phyloP scores from a whole-genome alignment of 2,113 vertebrate genomes.

The Eurypyga helias region DNA sequence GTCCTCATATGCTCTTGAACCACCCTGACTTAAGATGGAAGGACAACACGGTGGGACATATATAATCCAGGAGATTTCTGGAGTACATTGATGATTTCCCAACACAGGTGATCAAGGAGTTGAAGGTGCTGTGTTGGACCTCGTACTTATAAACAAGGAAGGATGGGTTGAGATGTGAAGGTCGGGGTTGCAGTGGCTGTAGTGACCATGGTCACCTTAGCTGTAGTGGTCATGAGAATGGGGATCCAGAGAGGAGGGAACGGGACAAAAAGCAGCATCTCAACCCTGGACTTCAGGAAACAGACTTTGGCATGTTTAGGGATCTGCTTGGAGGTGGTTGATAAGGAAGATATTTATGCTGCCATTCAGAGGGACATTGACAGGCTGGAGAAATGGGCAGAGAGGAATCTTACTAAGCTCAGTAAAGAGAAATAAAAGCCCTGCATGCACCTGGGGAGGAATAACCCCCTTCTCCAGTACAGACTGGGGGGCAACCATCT shows the following conservation, averaged over 20 bases:
- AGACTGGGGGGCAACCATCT: not conserved
- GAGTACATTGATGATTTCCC: not conserved
- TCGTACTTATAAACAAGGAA: not conserved
- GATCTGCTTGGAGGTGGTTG: not conserved
- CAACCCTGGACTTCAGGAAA: not conserved
- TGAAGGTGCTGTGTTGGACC: not conserved
- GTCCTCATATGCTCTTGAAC: not conserved
- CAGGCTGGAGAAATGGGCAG: not conserved
- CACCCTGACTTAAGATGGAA: not conserved
- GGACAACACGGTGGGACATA: not conserved
- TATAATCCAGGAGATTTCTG: not conserved
- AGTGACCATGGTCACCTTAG: not conserved
- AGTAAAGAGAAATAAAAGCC: not conserved
- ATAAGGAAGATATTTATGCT: not conserved
- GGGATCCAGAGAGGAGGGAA: not conserved
- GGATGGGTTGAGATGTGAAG: not conserved
- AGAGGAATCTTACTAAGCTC: not conserved
- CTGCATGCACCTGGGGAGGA: not conserved
- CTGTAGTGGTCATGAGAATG: not conserved
- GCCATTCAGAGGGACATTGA: not conserved
- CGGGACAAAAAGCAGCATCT: not conserved
- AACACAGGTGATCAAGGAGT: not conserved
- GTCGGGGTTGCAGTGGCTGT: not conserved
- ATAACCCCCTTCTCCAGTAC: not conserved
- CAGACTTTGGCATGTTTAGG: not conserved